phyloP scores from a whole-genome alignment of 2,113 vertebrate genomes.

The Zapornia atra region DNA sequence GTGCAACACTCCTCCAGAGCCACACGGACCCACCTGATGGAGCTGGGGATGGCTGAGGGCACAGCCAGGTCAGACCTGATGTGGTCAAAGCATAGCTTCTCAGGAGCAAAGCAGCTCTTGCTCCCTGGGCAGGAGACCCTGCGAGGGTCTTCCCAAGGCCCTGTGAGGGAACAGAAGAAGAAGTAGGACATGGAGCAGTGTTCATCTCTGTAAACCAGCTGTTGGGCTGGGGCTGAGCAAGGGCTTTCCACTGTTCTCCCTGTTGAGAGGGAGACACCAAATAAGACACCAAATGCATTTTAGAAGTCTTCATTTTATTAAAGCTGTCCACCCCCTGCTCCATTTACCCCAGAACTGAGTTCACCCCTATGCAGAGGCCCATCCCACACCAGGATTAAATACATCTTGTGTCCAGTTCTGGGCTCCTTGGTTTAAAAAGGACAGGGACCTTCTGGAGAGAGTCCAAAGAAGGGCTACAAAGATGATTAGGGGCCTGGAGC shows the following conservation, averaged over 20 bases:
- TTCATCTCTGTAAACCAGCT: background rate
- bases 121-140: background rate
- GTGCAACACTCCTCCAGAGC: background rate
- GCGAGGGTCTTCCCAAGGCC: background rate
- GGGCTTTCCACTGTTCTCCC: accelerated
- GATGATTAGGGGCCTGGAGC: too few species aligned
- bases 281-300: background rate
- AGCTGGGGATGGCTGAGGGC: background rate
- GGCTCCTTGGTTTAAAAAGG: too few species aligned
- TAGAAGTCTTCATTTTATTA: background rate
- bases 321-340: background rate
- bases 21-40: background rate
- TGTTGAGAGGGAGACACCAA: background rate
- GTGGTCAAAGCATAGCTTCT: background rate
- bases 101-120: accelerated
- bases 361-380: background rate
- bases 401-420: too few species aligned
- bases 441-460: too few species aligned
- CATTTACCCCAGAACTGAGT: accelerated
- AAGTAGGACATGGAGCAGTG: accelerated
- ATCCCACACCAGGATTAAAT: background rate
- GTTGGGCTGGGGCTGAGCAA: background rate
- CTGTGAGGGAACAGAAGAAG: background rate
- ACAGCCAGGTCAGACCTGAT: accelerated
- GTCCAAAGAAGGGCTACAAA: too few species aligned